Evolutionary conservation across 2,888 invertebrate species (phyloP).

Genomic region (Tanytarsus gracilentus): DNA sequence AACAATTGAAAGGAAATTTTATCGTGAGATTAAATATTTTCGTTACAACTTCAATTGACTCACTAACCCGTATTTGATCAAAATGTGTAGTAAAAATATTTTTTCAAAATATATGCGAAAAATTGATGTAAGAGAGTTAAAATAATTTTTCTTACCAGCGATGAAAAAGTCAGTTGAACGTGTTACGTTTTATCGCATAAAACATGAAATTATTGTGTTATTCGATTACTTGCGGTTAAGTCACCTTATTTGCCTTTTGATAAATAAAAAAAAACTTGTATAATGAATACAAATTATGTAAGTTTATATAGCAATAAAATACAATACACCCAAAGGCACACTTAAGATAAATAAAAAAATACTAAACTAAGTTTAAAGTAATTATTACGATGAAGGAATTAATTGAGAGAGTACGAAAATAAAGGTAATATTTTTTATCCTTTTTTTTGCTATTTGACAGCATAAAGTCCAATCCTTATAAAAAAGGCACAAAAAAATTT

Average conservation of each 20-base stretch:
- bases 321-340: too few species aligned
- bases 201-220: not conserved
- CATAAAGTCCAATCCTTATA: too few species aligned
- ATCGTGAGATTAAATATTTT: not conserved
- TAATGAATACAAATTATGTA: not conserved
- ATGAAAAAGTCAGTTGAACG: constrained; percentile 5
- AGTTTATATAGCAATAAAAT: not conserved
- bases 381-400: too few species aligned
- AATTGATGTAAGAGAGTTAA: not conserved
- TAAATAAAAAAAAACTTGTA: not conserved
- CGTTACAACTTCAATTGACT: not conserved
- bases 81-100: not conserved
- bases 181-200: not conserved
- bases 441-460: too few species aligned
- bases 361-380: too few species aligned
- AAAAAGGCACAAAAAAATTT: not conserved
- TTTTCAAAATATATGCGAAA: not conserved
- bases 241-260: constrained; percentile 14
- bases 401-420: too few species aligned
- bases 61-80: not conserved
- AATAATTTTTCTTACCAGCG: not conserved
- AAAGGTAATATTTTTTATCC: too few species aligned
- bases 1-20: not conserved
- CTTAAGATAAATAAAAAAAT: too few species aligned
- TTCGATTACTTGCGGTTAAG: constrained; percentile 12